Conservation (phyloP, 1,140 invertebrate genomes). For the Drosophila athabasca region DNA sequence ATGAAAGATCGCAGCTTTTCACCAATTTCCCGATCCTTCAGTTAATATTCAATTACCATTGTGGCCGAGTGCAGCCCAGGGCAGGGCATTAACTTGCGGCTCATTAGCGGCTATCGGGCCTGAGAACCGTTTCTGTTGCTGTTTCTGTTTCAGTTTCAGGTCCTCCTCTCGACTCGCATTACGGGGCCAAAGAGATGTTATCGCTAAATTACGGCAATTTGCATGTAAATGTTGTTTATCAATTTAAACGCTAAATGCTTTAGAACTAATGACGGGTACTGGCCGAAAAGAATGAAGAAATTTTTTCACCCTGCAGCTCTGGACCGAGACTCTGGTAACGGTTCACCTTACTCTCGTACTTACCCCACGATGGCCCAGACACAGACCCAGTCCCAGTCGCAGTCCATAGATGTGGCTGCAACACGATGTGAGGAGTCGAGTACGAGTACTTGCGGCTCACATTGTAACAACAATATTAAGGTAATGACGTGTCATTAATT, state of each 20-base stretch:
- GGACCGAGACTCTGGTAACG: conserved; percentile 40
- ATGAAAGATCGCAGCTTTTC: conserved; percentile 2
- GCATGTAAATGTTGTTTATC: conserved; percentile 83
- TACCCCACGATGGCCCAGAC: conserved; percentile 13
- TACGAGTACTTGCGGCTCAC: conserved; percentile 51
- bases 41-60: conserved; percentile 66
- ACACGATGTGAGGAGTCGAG: conserved; percentile 41
- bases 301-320: conserved; percentile 73
- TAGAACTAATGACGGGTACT: conserved; percentile 77
- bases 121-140: conserved; percentile 58
- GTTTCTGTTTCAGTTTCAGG: conserved; percentile 1
- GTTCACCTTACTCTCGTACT: conserved; percentile 27
- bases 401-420: conserved; percentile 3
- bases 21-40: conserved; percentile 1
- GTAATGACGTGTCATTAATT: conserved; percentile 84
- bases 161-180: conserved; percentile 12
- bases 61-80: background rate
- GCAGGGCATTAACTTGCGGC: conserved; percentile 38
- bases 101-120: conserved; percentile 59
- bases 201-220: conserved; percentile 80
- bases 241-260: conserved; percentile 81
- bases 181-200: conserved; percentile 54
- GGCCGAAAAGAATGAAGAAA: conserved; percentile 74
- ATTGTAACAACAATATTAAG: conserved; percentile 83
- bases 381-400: conserved; percentile 15